phyloP scores from a whole-genome alignment of 2,888 invertebrate genomes.

The Epirrita christyi region DNA sequence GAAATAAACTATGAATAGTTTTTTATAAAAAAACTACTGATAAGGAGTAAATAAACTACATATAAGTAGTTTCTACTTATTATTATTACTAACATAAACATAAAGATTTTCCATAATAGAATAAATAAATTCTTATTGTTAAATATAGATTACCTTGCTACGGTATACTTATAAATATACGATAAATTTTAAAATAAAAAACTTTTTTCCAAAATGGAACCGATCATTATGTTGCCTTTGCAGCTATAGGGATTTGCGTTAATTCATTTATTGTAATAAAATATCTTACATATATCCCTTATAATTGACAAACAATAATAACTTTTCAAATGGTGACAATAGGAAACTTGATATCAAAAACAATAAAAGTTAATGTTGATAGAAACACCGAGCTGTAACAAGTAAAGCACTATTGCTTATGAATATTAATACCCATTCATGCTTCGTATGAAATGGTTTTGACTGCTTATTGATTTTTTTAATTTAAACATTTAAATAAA shows the following conservation, averaged over 20 bases:
- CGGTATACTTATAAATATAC: no score
- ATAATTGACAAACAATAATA: constrained; percentile 11
- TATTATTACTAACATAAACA: no score
- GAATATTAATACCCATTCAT: constrained; percentile 40
- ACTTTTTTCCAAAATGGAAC: no score
- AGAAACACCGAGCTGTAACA: constrained; percentile 27
- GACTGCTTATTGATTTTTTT: constrained; percentile 37
- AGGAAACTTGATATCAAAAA: constrained; percentile 37
- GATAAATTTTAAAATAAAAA: no score
- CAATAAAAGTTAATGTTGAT: constrained; percentile 41
- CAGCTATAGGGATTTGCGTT: constrained; percentile 6
- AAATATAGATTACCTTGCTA: no score
- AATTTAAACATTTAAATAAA: constrained; percentile 42
- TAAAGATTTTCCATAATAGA: no score
- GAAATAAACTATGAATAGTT: no score
- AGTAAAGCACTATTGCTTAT: constrained; percentile 37
- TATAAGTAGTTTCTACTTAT: no score
- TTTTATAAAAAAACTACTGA: no score
- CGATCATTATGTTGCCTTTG: not conserved
- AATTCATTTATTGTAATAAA: constrained; percentile 1
- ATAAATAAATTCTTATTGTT: no score
- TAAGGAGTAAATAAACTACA: no score
- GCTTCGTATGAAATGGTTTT: constrained; percentile 33
- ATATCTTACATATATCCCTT: constrained; percentile 2
- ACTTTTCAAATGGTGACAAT: constrained; percentile 29